Percentiles rank a stretch among this genome's conserved stretches.
These are phyloP conservation scores for Acanthosoma haemorrhoidale DNA, from an alignment of 2,888 invertebrate species.

Conservation along the genomic window DNA sequence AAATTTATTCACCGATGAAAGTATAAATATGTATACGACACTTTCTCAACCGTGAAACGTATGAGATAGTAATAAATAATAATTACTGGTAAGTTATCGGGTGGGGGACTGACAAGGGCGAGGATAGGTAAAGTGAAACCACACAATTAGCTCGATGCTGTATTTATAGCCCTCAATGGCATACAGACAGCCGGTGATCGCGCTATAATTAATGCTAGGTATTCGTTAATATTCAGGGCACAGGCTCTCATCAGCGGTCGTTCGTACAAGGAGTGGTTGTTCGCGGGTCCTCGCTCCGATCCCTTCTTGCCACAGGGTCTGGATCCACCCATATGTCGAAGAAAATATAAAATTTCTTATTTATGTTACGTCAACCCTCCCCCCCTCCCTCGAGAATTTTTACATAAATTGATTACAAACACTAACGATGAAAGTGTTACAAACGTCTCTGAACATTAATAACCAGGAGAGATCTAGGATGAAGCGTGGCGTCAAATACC, in stretches of 20 bases:
- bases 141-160: background rate
- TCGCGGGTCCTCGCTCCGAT: background rate
- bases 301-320: too few relatives aligned
- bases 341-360: too few relatives aligned
- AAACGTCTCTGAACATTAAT: too few relatives aligned
- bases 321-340: too few relatives aligned
- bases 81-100: background rate
- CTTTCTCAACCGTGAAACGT: too few relatives aligned
- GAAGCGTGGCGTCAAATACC: too few relatives aligned
- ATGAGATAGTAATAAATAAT: background rate
- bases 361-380: too few relatives aligned
- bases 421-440: too few relatives aligned
- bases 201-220: background rate
- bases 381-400: too few relatives aligned
- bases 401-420: too few relatives aligned
- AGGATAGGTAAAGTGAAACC: conserved; percentile 1
- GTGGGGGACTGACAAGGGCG: too few relatives aligned
- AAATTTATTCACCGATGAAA: background rate
- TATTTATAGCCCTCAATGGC: background rate
- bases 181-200: background rate
- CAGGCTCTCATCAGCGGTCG: background rate
- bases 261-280: background rate
- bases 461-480: too few relatives aligned
- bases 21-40: background rate
- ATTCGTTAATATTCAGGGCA: background rate